phyloP scores from a whole-genome alignment of 1,140 invertebrate genomes.

The Orussus abietinus region DNA sequence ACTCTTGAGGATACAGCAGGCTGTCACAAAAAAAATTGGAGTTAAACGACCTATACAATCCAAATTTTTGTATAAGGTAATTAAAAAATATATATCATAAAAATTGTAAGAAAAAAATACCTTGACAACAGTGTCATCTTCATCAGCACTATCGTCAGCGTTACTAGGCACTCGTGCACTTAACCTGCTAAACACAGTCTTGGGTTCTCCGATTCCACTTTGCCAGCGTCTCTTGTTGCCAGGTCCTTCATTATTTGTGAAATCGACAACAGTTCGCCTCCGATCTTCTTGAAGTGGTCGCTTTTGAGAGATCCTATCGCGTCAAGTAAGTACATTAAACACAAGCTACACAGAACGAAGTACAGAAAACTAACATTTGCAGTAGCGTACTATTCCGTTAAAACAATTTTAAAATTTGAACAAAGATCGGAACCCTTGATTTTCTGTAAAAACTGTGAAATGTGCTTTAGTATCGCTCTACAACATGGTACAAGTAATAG shows the following conservation, averaged over 20 bases:
- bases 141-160: constrained; percentile 50
- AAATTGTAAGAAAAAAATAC: constrained; percentile 28
- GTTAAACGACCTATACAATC: constrained; percentile 1
- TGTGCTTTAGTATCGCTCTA: not conserved
- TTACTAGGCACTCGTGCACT: constrained; percentile 47
- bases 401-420: not conserved
- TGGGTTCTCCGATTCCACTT: constrained; percentile 43
- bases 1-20: constrained; percentile 57
- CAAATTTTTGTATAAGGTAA: not conserved
- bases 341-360: not conserved
- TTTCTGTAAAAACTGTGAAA: no score
- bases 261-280: constrained; percentile 35
- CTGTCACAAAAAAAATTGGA: constrained; percentile 25
- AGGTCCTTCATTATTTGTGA: constrained; percentile 46
- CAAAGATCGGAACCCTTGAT: not conserved
- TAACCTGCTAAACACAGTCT: constrained; percentile 57
- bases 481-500: not conserved
- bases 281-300: constrained; percentile 45
- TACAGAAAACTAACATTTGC: no score
- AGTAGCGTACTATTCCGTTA: no score
- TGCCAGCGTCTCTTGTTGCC: constrained; percentile 47
- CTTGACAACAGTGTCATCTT: constrained; percentile 47
- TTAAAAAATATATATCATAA: constrained; percentile 5
- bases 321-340: not conserved
- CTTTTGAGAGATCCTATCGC: constrained; percentile 38